Conservation (phyloP, 2,888 invertebrate species). For the Galerucella calmariensis region DNA sequence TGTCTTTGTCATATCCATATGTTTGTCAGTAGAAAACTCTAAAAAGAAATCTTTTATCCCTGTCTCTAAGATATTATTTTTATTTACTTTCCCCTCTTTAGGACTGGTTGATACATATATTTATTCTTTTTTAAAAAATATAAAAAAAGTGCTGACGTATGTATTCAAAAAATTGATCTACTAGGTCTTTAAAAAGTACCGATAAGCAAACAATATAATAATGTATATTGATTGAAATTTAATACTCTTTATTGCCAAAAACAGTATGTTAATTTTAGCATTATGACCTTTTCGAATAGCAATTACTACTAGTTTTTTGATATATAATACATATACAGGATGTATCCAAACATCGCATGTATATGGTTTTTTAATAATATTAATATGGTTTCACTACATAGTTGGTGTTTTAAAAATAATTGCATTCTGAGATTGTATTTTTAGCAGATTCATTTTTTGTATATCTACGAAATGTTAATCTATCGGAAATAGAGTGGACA, state of each 20-base stretch:
- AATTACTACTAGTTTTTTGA: neutral
- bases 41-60: no score
- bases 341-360: neutral
- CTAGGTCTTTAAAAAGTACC: neutral
- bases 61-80: no score
- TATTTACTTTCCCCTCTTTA: no score
- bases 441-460: no score
- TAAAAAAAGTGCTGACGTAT: neutral
- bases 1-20: no score
- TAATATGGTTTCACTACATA: neutral
- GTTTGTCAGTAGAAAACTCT: no score
- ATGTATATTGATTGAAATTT: neutral
- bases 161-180: neutral
- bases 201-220: constrained; percentile 2
- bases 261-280: neutral
- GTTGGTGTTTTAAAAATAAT: neutral
- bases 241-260: neutral
- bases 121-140: neutral
- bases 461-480: no score
- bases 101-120: no score
- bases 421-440: no score
- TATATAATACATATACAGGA: neutral
- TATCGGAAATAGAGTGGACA: no score
- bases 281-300: neutral
- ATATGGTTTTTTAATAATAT: neutral